A percentile compares a stretch with the other conserved stretches of the same genome.
phyloP scores from a whole-genome alignment of 2,113 vertebrate species.

The Lamprologus ornatipinnis region DNA sequence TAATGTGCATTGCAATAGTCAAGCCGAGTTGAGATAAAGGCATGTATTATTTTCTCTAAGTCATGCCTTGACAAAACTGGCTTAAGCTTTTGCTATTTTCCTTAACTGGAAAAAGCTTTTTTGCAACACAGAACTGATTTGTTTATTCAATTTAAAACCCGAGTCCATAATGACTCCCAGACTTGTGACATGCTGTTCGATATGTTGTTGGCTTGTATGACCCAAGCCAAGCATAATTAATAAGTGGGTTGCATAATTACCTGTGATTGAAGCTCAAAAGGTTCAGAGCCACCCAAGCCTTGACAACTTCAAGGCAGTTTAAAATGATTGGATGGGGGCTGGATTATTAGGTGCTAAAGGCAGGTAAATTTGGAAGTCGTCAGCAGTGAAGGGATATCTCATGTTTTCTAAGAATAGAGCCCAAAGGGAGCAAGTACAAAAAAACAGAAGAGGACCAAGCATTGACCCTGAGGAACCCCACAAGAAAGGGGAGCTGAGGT shows the following conservation, averaged over 20 bases:
- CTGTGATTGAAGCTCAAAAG: background rate
- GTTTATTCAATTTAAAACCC: background rate
- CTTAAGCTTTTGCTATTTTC: background rate
- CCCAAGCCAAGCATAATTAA: background rate
- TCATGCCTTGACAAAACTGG: rapidly evolving
- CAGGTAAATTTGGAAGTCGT: background rate
- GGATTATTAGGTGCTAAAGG: background rate
- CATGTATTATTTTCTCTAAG: background rate
- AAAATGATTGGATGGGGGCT: rapidly evolving
- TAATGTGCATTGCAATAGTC: background rate
- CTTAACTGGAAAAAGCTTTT: background rate
- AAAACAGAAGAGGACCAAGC: background rate
- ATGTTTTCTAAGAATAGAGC: background rate
- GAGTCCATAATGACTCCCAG: background rate
- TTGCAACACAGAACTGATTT: background rate
- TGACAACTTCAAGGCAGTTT: background rate
- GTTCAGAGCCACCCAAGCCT: background rate
- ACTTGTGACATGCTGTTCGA: background rate
- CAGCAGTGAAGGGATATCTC: background rate
- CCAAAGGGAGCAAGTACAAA: background rate
- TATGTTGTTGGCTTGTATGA: background rate
- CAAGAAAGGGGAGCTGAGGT: background rate
- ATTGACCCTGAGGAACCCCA: background rate
- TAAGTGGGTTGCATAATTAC: background rate
- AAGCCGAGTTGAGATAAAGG: background rate